phyloP scores from a whole-genome alignment of 2,888 invertebrate genomes.

The Netelia fuscicornis region DNA sequence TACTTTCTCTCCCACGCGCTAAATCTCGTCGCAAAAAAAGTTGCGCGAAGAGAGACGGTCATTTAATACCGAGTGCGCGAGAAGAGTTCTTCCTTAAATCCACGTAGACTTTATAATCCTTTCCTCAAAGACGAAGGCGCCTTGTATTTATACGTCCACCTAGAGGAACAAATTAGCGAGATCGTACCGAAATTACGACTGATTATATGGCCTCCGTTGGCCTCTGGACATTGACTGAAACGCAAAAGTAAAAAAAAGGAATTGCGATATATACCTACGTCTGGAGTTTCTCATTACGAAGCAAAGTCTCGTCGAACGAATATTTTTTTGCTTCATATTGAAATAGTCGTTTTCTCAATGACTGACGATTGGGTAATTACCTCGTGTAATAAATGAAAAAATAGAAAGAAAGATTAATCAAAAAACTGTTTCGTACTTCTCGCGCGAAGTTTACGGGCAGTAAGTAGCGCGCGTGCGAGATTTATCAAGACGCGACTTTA shows the following conservation, averaged over 20 bases:
- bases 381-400: constrained; percentile 2
- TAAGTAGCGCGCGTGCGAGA: constrained; percentile 32
- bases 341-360: background rate
- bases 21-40: constrained; percentile 39
- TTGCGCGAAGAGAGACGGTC: constrained; percentile 24
- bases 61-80: constrained; percentile 57
- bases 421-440: background rate
- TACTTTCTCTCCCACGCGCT: constrained; percentile 35
- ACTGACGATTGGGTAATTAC: constrained; percentile 40
- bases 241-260: constrained; percentile 57
- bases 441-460: background rate
- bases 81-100: constrained; percentile 30
- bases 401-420: background rate
- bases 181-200: constrained; percentile 73
- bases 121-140: background rate
- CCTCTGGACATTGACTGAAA: constrained; percentile 58
- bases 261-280: background rate
- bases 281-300: background rate
- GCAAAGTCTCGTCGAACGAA: background rate
- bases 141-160: background rate
- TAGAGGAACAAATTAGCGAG: constrained; percentile 77
- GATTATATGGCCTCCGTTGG: constrained; percentile 72
- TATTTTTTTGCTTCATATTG: background rate
- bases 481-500: constrained; percentile 28
- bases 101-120: background rate